A percentile compares a stretch with the other conserved stretches of the same genome.
Evolutionary conservation across 2,888 invertebrate species (phyloP).

Genomic region (Ormyrus pomaceus): DNA sequence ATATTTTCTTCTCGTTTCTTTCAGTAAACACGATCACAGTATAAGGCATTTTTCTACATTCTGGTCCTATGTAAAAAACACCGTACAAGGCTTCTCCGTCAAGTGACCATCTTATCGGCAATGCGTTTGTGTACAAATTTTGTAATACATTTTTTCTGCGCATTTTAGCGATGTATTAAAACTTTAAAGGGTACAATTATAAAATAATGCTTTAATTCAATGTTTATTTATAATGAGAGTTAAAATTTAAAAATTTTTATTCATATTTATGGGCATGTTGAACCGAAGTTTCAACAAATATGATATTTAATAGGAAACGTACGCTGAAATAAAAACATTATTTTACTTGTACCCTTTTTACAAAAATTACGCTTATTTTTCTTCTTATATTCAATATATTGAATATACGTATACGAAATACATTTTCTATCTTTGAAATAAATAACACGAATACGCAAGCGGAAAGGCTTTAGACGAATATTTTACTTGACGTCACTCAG

Average conservation of each 20-base stretch:
- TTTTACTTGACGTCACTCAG: slow-evolving; percentile 58
- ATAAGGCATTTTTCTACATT: slow-evolving; percentile 66
- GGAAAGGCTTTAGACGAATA: slow-evolving; percentile 21
- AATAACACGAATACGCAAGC: slow-evolving; percentile 7
- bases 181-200: slow-evolving; percentile 20
- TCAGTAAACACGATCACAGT: slow-evolving; percentile 73
- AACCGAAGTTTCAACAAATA: too few relatives aligned
- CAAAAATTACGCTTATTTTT: slow-evolving; percentile 16
- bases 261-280: too few relatives aligned
- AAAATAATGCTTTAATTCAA: background rate
- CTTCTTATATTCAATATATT: background rate
- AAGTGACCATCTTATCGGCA: slow-evolving; percentile 18
- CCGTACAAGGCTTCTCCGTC: slow-evolving; percentile 42
- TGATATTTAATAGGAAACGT: too few relatives aligned
- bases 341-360: slow-evolving; percentile 25
- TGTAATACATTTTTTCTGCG: slow-evolving; percentile 2
- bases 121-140: background rate
- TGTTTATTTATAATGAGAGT: too few relatives aligned
- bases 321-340: background rate
- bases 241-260: too few relatives aligned
- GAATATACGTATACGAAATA: background rate
- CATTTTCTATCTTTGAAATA: slow-evolving; percentile 15
- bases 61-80: slow-evolving; percentile 40
- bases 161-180: background rate
- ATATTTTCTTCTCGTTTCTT: slow-evolving; percentile 56